Conservation (phyloP, 2,888 invertebrate genomes). For the Pomacea canaliculata region DNA sequence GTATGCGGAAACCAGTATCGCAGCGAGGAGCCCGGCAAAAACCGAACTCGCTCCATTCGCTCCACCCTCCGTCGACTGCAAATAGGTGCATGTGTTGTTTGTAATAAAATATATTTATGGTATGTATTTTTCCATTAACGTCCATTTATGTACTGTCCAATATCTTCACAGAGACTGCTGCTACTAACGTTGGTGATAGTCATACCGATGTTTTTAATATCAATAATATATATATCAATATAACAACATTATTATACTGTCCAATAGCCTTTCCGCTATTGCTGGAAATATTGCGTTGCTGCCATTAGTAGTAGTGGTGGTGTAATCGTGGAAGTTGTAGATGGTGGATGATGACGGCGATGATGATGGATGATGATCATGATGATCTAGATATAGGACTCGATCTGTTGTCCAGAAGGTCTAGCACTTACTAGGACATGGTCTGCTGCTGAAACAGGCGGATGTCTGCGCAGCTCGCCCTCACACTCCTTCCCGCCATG, state of each 20-base stretch:
- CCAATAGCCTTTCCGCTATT: no score
- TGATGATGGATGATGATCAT: no score
- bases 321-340: no score
- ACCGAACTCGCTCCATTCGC: constrained; percentile 58
- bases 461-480: constrained; percentile 45
- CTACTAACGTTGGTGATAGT: neutral
- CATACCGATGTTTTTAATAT: neutral
- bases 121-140: neutral
- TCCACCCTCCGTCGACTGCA: constrained; percentile 63
- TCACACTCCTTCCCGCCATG: constrained; percentile 59
- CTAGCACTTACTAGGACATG: constrained; percentile 53
- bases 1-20: constrained; percentile 47
- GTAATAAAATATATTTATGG: neutral
- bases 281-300: no score
- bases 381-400: no score
- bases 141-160: neutral
- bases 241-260: no score
- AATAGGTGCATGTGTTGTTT: neutral
- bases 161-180: neutral
- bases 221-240: no score
- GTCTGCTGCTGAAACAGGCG: constrained; percentile 47
- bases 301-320: no score
- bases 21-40: constrained; percentile 57
- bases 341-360: no score
- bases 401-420: no score